These are phyloP conservation scores for Phymastichus coffea DNA, from an alignment of 1,140 invertebrate species.

Conservation along the genomic window DNA sequence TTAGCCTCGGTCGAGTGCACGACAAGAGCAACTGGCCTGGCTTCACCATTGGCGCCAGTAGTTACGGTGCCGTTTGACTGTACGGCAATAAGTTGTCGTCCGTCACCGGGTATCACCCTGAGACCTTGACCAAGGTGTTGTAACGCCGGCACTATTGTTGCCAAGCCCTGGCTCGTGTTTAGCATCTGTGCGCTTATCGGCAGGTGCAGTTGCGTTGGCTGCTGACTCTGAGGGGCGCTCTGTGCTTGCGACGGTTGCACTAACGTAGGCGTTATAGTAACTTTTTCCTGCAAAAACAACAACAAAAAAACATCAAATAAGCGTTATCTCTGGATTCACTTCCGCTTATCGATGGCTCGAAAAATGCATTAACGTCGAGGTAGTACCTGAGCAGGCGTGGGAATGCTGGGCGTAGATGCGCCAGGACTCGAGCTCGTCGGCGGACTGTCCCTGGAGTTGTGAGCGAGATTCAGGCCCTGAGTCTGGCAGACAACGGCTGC, in stretches of 20 bases:
- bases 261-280: conserved; percentile 37
- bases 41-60: conserved; percentile 44
- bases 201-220: conserved; percentile 48
- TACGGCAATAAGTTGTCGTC: conserved; percentile 49
- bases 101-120: conserved; percentile 51
- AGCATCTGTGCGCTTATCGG: conserved; percentile 54
- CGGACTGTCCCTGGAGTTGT: conserved; percentile 50
- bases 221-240: conserved; percentile 7
- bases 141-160: conserved; percentile 52
- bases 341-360: neutral
- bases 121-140: conserved; percentile 50
- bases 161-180: conserved; percentile 49
- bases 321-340: neutral
- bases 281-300: conserved; percentile 40
- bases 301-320: neutral
- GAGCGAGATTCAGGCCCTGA: conserved; percentile 51
- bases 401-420: conserved; percentile 48
- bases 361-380: neutral
- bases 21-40: conserved; percentile 53
- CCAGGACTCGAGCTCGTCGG: conserved; percentile 49
- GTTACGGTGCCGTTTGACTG: conserved; percentile 49
- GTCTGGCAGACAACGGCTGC: conserved; percentile 52
- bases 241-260: conserved; percentile 40
- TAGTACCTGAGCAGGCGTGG: conserved; percentile 48
- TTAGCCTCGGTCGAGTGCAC: conserved; percentile 52